A percentile compares a stretch with the other conserved stretches of the same genome.
Conservation (phyloP, 2,888 invertebrate genomes). For the Ypsolopha sequella region DNA sequence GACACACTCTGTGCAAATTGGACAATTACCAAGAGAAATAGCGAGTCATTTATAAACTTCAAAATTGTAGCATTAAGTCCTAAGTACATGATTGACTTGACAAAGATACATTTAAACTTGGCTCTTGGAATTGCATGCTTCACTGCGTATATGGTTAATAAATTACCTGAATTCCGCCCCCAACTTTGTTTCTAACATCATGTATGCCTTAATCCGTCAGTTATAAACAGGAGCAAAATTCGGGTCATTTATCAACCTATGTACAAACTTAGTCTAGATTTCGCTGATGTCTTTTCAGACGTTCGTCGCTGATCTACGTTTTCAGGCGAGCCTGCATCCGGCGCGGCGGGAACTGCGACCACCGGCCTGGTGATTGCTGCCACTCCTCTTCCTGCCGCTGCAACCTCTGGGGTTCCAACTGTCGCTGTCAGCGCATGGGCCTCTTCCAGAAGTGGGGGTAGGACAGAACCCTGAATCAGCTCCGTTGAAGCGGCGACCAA, state of each 20-base stretch:
- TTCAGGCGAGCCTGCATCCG: conserved; percentile 87
- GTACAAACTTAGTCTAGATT: conserved; percentile 57
- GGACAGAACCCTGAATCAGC: conserved; percentile 22
- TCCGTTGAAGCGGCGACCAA: conserved; percentile 46
- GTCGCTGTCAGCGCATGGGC: conserved; percentile 89
- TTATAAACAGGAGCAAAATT: too few relatives aligned
- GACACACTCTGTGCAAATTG: too few relatives aligned
- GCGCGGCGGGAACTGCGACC: conserved; percentile 87
- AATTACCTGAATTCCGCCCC: too few relatives aligned
- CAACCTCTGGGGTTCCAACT: conserved; percentile 91
- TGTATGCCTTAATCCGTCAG: too few relatives aligned
- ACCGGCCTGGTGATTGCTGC: conserved; percentile 88
- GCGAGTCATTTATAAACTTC: too few relatives aligned
- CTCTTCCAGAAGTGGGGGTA: conserved; percentile 91
- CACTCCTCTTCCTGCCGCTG: conserved; percentile 88
- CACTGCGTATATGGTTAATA: too few relatives aligned
- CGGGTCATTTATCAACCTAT: background rate
- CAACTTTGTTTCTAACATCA: too few relatives aligned
- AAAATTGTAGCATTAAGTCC: too few relatives aligned
- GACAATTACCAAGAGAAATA: too few relatives aligned
- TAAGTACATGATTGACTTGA: too few relatives aligned
- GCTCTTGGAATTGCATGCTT: too few relatives aligned
- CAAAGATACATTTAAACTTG: too few relatives aligned
- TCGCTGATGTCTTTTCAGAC: conserved; percentile 78
- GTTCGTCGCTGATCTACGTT: conserved; percentile 88